Conservation (phyloP, 1,140 invertebrate genomes). For the Parapsyche elsis region DNA sequence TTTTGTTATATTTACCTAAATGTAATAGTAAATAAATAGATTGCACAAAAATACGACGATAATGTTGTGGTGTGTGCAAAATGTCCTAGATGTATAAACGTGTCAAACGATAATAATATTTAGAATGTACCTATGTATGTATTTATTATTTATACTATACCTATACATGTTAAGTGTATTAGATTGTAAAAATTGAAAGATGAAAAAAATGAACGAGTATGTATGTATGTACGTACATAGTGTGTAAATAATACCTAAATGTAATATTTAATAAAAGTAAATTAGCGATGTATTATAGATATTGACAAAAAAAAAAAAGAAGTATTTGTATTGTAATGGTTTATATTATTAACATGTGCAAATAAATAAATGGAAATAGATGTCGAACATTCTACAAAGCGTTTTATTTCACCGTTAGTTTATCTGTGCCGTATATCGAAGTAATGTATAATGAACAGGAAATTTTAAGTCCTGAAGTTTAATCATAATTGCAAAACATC, state of each 20-base stretch:
- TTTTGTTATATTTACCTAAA: neutral
- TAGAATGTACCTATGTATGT: constrained; percentile 19
- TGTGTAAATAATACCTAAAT: neutral
- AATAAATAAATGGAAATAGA: constrained; percentile 49
- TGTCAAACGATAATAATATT: constrained; percentile 22
- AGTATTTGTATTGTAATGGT: constrained; percentile 44
- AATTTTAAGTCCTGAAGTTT: neutral
- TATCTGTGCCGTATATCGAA: too few relatives aligned
- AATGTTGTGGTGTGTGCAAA: constrained; percentile 12
- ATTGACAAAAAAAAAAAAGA: constrained; percentile 11
- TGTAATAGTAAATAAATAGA: constrained; percentile 21
- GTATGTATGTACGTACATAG: neutral
- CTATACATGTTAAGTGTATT: neutral
- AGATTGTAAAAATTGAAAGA: neutral
- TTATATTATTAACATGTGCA: constrained; percentile 41
- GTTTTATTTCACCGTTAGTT: constrained; percentile 29
- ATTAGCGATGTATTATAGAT: constrained; percentile 17
- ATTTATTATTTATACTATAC: constrained; percentile 6
- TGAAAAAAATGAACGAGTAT: neutral
- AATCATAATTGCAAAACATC: neutral
- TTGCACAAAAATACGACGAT: neutral
- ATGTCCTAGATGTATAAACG: constrained; percentile 28
- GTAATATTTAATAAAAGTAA: neutral
- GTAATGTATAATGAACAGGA: neutral
- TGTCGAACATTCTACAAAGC: constrained; percentile 45